These are phyloP conservation scores for Rousettus leschenaultii DNA, from an alignment of 2,113 vertebrate genomes.

Conservation along the genomic window DNA sequence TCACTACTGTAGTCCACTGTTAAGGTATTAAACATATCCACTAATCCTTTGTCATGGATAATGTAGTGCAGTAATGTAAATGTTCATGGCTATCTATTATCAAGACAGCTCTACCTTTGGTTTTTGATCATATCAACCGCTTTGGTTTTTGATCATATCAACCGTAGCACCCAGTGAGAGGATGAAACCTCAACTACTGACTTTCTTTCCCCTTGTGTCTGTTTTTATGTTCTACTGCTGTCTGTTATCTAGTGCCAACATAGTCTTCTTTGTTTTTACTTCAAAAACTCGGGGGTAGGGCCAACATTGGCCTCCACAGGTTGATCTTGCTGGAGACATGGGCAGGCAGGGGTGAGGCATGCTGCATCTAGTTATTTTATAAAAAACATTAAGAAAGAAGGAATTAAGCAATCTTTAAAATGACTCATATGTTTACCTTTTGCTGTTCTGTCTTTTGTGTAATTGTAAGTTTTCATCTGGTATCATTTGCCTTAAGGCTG, in stretches of 20 bases:
- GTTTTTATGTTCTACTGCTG: neutral
- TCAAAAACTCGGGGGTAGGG: neutral
- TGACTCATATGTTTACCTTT: neutral
- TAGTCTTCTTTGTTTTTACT: neutral
- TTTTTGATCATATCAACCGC: neutral
- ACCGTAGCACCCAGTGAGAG: neutral
- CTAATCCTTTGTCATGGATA: neutral
- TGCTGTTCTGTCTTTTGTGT: neutral
- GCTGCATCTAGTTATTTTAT: neutral
- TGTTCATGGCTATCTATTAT: neutral
- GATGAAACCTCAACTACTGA: neutral
- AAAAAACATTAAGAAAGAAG: neutral
- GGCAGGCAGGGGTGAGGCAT: neutral
- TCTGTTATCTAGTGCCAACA: neutral
- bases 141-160: neutral
- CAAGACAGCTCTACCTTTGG: neutral
- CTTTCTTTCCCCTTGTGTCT: no score
- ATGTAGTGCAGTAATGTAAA: neutral
- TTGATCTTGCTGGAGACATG: neutral
- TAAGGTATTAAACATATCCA: neutral
- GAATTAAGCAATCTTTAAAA: neutral
- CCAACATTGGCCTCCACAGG: neutral
- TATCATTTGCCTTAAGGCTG: neutral
- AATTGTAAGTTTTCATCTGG: neutral
- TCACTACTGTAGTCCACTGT: neutral